A percentile compares a stretch with the other conserved stretches of the same genome.
Evolutionary conservation across 2,113 vertebrate genomes (phyloP).

Genomic region (Tupaia chinensis): DNA sequence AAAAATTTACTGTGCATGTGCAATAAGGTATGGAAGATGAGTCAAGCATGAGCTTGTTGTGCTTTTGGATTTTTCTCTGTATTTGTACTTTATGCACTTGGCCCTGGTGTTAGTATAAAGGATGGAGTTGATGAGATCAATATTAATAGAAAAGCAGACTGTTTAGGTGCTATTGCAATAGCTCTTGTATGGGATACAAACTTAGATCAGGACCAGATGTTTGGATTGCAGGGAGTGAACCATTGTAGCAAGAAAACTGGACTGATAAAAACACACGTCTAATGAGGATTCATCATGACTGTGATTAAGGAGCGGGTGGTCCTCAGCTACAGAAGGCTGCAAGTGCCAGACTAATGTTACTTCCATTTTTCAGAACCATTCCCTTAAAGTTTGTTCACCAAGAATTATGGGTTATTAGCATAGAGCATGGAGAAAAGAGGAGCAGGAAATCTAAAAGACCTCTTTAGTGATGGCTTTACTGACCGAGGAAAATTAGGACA

Average conservation of each 20-base stretch:
- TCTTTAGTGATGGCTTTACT: neutral
- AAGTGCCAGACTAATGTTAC: neutral
- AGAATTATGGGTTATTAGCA: neutral
- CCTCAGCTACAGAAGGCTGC: neutral
- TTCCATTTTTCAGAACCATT: neutral
- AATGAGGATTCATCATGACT: neutral
- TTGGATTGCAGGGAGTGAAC: neutral
- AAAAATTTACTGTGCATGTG: neutral
- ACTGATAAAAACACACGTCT: neutral
- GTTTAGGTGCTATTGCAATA: neutral
- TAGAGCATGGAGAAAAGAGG: neutral
- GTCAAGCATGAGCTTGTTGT: neutral
- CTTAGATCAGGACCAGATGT: fast-evolving
- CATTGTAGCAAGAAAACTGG: neutral
- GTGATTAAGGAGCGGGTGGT: neutral
- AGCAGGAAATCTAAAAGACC: neutral
- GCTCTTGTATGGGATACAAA: neutral
- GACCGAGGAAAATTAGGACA: constrained; percentile 39
- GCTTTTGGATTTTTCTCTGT: neutral
- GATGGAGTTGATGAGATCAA: neutral
- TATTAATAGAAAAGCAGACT: neutral
- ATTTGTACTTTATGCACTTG: neutral
- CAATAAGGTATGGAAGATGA: neutral
- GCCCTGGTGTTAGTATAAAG: neutral
- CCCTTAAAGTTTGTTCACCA: neutral